Conservation (phyloP, 2,113 vertebrate species). For the Silurus meridionalis region DNA sequence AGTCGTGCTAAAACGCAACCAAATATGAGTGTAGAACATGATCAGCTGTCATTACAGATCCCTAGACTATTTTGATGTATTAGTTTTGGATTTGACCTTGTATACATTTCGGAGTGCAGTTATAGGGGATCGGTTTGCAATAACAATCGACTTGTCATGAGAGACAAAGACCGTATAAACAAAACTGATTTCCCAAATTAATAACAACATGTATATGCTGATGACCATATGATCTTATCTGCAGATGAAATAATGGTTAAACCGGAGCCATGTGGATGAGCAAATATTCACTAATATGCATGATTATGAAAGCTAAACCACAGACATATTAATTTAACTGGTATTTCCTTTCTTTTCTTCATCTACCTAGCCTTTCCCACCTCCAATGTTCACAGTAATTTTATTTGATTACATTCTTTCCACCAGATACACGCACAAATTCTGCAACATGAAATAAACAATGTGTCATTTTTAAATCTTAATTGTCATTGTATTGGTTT, state of each 20-base stretch:
- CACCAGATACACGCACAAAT: not conserved
- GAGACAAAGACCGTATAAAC: slow-evolving; percentile 21
- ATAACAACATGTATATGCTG: slow-evolving; percentile 20
- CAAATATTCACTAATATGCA: not conserved
- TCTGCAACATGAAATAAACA: not conserved
- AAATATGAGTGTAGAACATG: slow-evolving; percentile 31
- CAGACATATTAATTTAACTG: no score
- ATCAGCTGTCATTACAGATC: slow-evolving; percentile 39
- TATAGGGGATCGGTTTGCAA: slow-evolving; percentile 9
- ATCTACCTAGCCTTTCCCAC: not conserved
- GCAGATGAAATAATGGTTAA: not conserved
- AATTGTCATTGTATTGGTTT: not conserved
- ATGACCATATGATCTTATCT: slow-evolving; percentile 11
- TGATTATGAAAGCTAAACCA: not conserved
- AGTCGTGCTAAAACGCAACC: slow-evolving; percentile 33
- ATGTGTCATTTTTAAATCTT: not conserved
- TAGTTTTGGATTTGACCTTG: slow-evolving; percentile 26
- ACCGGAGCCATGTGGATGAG: not conserved
- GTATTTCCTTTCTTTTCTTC: not conserved
- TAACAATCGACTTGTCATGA: slow-evolving; percentile 14
- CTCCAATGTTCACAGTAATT: not conserved
- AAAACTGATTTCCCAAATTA: slow-evolving; percentile 36
- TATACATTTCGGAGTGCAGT: slow-evolving; percentile 26
- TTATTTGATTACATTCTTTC: not conserved
- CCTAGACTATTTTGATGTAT: slow-evolving; percentile 30